Conservation (phyloP, 2,888 invertebrate species). For the Bugulina stolonifera region DNA sequence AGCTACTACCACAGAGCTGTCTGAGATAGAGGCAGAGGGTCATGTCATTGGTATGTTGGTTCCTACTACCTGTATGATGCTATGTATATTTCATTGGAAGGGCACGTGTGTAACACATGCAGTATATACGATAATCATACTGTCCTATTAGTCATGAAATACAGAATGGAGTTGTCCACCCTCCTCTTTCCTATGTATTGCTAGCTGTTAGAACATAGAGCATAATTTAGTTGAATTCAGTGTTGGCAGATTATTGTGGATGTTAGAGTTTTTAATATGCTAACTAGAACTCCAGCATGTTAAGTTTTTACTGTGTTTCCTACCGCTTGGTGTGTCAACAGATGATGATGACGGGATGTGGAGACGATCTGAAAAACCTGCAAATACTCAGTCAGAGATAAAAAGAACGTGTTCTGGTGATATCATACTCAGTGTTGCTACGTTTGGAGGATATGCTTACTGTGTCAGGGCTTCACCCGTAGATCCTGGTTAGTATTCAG, state of each 20-base stretch:
- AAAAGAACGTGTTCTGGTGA: neutral
- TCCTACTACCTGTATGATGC: neutral
- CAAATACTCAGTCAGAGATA: neutral
- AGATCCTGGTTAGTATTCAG: slow-evolving; percentile 66
- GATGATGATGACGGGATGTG: slow-evolving; percentile 9
- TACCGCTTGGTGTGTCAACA: neutral
- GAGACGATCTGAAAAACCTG: neutral
- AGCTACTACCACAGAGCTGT: neutral
- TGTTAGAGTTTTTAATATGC: too few relatives aligned
- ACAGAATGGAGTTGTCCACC: too few relatives aligned
- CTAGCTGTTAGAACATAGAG: too few relatives aligned
- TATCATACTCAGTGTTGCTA: slow-evolving; percentile 14
- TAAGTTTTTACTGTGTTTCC: neutral
- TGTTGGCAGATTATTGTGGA: too few relatives aligned
- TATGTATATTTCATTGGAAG: neutral
- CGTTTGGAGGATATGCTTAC: slow-evolving; percentile 63
- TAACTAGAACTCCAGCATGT: too few relatives aligned
- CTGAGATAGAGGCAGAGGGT: slow-evolving; percentile 16
- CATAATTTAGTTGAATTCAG: too few relatives aligned
- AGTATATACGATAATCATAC: too few relatives aligned
- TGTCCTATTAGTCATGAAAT: too few relatives aligned
- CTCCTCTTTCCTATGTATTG: too few relatives aligned
- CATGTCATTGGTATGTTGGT: slow-evolving; percentile 1
- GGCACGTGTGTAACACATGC: too few relatives aligned
- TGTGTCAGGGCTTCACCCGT: slow-evolving; percentile 63